Conservation (phyloP, 2,797 vertebrate genomes). For the Ficedula albicollis region DNA sequence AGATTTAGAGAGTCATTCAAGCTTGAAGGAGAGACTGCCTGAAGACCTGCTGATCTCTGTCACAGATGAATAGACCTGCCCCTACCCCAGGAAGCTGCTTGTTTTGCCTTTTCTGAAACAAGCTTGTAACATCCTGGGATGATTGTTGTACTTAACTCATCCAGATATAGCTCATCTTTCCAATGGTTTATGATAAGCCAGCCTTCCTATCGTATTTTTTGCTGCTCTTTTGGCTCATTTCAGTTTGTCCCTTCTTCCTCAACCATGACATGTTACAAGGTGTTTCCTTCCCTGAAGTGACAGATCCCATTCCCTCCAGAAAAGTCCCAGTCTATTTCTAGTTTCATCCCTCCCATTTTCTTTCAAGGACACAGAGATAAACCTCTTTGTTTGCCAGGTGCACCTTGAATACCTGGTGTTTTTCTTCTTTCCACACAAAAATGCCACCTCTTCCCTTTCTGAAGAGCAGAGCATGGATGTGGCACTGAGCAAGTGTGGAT, state of each 20-base stretch:
- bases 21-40: not conserved
- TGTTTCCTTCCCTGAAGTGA: not conserved
- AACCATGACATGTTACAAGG: accelerated
- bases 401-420: not conserved
- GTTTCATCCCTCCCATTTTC: not conserved
- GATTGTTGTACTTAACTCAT: not conserved
- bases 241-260: not conserved
- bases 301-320: not conserved
- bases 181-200: not conserved
- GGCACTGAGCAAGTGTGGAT: not conserved
- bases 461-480: not conserved
- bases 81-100: not conserved
- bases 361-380: not conserved
- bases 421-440: not conserved
- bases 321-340: not conserved
- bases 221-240: not conserved
- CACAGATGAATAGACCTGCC: not conserved
- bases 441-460: not conserved
- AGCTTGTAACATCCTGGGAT: not conserved
- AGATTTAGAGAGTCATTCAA: not conserved
- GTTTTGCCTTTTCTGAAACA: not conserved
- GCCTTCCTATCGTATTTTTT: not conserved
- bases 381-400: not conserved
- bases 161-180: not conserved
- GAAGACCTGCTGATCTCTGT: not conserved